Conservation (phyloP, 2,797 vertebrate species). For the Capromys pilorides region DNA sequence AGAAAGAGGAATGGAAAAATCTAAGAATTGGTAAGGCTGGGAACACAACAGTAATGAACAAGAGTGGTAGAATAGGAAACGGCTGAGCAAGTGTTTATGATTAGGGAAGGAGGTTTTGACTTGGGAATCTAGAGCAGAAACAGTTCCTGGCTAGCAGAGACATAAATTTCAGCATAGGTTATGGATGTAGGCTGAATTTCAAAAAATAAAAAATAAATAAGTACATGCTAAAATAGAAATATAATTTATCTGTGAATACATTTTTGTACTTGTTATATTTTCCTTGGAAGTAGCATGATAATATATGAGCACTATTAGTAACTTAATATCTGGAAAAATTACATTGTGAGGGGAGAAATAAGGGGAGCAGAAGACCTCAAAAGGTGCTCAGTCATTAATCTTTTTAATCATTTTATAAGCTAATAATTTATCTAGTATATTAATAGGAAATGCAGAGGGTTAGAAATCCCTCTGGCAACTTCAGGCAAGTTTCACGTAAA, state of each 20-base stretch:
- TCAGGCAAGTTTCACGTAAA: neutral
- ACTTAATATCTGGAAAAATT: conserved; percentile 69
- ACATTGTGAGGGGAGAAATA: neutral
- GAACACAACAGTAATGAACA: neutral
- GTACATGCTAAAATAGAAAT: neutral
- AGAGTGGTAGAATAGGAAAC: neutral
- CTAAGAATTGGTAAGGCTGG: neutral
- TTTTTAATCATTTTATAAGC: neutral
- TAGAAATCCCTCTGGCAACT: neutral
- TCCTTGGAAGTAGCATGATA: conserved; percentile 71
- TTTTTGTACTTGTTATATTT: conserved; percentile 57
- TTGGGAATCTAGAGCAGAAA: neutral
- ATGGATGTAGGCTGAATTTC: neutral
- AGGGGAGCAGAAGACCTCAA: neutral
- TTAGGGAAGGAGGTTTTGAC: neutral
- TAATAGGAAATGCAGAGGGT: neutral
- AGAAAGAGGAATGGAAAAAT: neutral
- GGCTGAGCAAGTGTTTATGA: neutral
- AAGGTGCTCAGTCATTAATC: neutral
- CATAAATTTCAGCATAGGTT: neutral
- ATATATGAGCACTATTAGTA: conserved; percentile 71
- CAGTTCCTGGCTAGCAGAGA: neutral
- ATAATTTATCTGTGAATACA: neutral
- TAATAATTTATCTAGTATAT: neutral
- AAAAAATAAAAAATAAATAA: neutral